Evolutionary conservation across 2,113 vertebrate genomes (phyloP).

Genomic region (Chionis minor): DNA sequence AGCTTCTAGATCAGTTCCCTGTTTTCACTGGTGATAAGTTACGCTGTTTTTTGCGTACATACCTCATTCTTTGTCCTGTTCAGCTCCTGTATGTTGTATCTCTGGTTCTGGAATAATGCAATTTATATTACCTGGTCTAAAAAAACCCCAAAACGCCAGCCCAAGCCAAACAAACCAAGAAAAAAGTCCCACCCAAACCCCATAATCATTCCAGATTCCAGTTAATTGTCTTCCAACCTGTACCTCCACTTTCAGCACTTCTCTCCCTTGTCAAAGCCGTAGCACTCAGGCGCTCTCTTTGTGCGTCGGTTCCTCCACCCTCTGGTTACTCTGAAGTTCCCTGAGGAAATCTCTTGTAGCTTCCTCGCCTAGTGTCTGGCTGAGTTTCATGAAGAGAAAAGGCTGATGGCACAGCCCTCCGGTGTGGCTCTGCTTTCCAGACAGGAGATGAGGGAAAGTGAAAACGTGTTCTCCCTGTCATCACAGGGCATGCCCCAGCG

Average conservation of each 20-base stretch:
- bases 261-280: background rate
- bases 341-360: background rate
- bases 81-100: background rate
- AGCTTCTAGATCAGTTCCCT: background rate
- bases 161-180: background rate
- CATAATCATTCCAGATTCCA: background rate
- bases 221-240: background rate
- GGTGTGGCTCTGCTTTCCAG: background rate
- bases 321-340: background rate
- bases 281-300: background rate
- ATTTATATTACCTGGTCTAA: background rate
- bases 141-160: background rate
- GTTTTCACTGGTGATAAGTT: background rate
- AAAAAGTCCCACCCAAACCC: background rate
- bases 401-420: background rate
- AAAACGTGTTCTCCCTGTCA: background rate
- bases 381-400: background rate
- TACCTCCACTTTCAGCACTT: background rate
- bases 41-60: rapidly evolving
- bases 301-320: background rate
- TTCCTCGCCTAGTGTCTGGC: background rate
- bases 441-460: background rate
- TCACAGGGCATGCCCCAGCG: background rate
- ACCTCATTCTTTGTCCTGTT: background rate
- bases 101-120: background rate